phyloP scores from a whole-genome alignment of 30 jellyfish, hydroid and myxozoan genomes.

The Aurelia aurita region DNA sequence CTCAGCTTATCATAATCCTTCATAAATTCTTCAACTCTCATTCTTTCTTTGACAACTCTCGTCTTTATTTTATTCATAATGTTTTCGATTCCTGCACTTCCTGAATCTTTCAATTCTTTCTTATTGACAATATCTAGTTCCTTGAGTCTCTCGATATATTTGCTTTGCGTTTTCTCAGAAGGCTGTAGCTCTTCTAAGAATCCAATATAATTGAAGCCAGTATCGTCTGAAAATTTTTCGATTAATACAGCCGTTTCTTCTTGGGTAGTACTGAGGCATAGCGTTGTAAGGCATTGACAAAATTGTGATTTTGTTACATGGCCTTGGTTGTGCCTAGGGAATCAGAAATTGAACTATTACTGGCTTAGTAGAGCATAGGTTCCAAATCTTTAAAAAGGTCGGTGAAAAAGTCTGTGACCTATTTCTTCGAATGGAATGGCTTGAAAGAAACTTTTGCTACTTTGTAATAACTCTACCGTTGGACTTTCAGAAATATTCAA shows the following conservation, averaged over 20 bases:
- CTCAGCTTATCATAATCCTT: constrained; percentile 90
- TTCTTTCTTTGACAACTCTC: constrained; percentile 82
- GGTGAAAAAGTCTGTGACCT: too few relatives aligned
- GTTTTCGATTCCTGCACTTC: constrained; percentile 38
- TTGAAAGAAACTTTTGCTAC: too few relatives aligned
- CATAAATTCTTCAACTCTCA: constrained; percentile 89
- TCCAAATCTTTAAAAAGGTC: too few relatives aligned
- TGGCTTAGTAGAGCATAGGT: too few relatives aligned
- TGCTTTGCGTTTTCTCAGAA: constrained; percentile 71
- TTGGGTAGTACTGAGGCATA: constrained; percentile 59
- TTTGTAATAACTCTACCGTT: too few relatives aligned
- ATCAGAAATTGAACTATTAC: not conserved
- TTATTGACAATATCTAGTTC: constrained; percentile 73
- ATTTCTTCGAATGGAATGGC: too few relatives aligned
- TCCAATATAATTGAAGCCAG: constrained; percentile 88
- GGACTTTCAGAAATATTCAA: too few relatives aligned
- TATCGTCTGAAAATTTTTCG: constrained; percentile 83
- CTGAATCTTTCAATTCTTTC: constrained; percentile 35
- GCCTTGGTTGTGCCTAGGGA: constrained; percentile 88
- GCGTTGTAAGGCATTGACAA: constrained; percentile 84
- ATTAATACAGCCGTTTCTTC: constrained; percentile 75
- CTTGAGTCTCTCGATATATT: constrained; percentile 75
- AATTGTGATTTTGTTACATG: constrained; percentile 93
- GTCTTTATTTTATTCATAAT: constrained; percentile 81
- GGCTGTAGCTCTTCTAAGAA: constrained; percentile 93